Evolutionary conservation across 2,113 vertebrate species (phyloP).

Genomic region (Mormyrus iriodes): DNA sequence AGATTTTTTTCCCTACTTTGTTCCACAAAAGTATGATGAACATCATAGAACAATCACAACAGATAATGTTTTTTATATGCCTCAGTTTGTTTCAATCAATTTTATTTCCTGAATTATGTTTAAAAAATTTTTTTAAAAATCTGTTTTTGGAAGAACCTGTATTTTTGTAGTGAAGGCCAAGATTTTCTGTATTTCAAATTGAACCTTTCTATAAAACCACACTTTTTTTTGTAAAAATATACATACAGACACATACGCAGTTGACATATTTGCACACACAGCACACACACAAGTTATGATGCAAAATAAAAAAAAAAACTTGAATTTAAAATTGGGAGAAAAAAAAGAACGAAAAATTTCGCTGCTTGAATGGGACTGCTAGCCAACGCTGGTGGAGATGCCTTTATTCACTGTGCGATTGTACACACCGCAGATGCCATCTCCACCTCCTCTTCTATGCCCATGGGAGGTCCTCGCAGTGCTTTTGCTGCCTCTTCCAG

Average conservation of each 20-base stretch:
- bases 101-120: neutral
- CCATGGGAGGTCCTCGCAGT: constrained; percentile 96
- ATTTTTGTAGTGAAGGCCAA: neutral
- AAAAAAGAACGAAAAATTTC: constrained; percentile 42
- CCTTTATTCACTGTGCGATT: constrained; percentile 86
- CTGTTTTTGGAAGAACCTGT: constrained; percentile 8
- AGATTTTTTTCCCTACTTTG: constrained; percentile 1
- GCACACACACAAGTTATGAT: constrained; percentile 32
- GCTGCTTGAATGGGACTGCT: constrained; percentile 82
- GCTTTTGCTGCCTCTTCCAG: constrained; percentile 95
- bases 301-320: constrained; percentile 36
- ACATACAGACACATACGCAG: constrained; percentile 20
- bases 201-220: neutral
- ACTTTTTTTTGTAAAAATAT: neutral
- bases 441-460: constrained; percentile 88
- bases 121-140: neutral
- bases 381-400: constrained; percentile 69
- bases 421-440: constrained; percentile 95
- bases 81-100: constrained; percentile 4
- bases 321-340: constrained; percentile 39
- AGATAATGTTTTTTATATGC: neutral
- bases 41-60: neutral
- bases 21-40: neutral
- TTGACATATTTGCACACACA: constrained; percentile 6
- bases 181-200: constrained; percentile 5